Evolutionary conservation across 1,140 invertebrate species (phyloP), one percentile per base, ranked within the genome.

Genomic region (Daktulosphaira vitifoliae): DNA sequence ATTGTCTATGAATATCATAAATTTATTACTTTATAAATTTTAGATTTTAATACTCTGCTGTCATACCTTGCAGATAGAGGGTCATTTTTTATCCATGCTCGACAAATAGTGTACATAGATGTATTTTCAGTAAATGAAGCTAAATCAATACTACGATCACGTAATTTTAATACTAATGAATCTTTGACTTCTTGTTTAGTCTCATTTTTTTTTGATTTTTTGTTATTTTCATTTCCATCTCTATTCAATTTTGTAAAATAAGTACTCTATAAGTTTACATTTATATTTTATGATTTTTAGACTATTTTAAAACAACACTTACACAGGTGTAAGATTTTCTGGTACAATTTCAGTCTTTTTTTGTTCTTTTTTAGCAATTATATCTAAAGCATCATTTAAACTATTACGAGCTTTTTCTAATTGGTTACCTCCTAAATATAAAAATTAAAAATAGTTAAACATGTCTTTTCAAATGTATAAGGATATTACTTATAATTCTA

Each of bases 71-170:
- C 54, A 15, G 54, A 44, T 59, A 59, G 44, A 18, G 54, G 54
- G 16, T 59, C 54, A 29, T 59, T 59, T 59, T 59, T 59, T 20
- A 59, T 59, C 54, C 54, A 59, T 42, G 54, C 54, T 29, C 54
- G 38, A 13, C 54, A 59, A 25, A 59, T 59, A 59, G 54, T n/a
- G 4, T 59, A 59, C 39, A 59, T 59, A 1, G 16, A 38, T 26
- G 54, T 25, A 46, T 26, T 44, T 42, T 59, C 42, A 26, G 38
- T 59, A 46, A 59, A 59, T 46, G 39, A 44, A 59, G 54, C 54
- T 29, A 59, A 59, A 44, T 59, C 54, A 29, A 59, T 59, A n/a
- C 54, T 59, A n/a, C 54, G 54, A 29, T 59, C 54, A 44, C 54
- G 39, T 46, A 59, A 26, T 33, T 59, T 59, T 29, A 59, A 59